A percentile compares a stretch with the other conserved stretches of the same genome.
phyloP scores from a whole-genome alignment of 1,140 invertebrate genomes.

The Holotrichia oblita region DNA sequence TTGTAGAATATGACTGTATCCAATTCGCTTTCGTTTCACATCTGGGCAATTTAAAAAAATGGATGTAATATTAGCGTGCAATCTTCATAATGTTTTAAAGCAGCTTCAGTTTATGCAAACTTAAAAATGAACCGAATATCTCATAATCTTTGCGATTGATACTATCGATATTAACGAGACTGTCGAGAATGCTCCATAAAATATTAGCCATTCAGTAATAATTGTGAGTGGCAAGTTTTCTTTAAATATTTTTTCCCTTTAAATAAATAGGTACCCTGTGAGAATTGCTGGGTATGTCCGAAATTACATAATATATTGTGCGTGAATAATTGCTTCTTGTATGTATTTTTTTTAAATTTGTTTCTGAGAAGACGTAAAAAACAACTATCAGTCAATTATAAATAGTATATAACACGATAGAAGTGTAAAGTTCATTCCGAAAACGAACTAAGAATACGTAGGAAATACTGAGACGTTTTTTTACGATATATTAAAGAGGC shows the following conservation, averaged over 20 bases:
- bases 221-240: not conserved
- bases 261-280: conserved; percentile 3
- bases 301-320: conserved; percentile 8
- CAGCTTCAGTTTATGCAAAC: too few relatives aligned
- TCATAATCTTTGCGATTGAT: too few relatives aligned
- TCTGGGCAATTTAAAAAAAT: too few relatives aligned
- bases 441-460: not conserved
- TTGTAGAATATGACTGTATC: too few relatives aligned
- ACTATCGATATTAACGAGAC: too few relatives aligned
- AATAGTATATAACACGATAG: not conserved
- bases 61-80: too few relatives aligned
- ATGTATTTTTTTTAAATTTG: not conserved
- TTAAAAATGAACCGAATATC: too few relatives aligned
- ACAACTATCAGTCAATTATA: not conserved
- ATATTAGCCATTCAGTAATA: too few relatives aligned
- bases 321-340: not conserved
- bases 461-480: conserved; percentile 14
- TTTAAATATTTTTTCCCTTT: not conserved
- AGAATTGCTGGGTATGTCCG: not conserved
- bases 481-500: conserved; percentile 12
- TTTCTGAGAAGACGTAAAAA: conserved; percentile 1
- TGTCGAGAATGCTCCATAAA: too few relatives aligned
- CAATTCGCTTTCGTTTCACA: too few relatives aligned
- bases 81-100: too few relatives aligned
- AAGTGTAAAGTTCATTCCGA: not conserved